phyloP scores from a whole-genome alignment of 2,888 invertebrate genomes.

The Enchytraeus crypticus region DNA sequence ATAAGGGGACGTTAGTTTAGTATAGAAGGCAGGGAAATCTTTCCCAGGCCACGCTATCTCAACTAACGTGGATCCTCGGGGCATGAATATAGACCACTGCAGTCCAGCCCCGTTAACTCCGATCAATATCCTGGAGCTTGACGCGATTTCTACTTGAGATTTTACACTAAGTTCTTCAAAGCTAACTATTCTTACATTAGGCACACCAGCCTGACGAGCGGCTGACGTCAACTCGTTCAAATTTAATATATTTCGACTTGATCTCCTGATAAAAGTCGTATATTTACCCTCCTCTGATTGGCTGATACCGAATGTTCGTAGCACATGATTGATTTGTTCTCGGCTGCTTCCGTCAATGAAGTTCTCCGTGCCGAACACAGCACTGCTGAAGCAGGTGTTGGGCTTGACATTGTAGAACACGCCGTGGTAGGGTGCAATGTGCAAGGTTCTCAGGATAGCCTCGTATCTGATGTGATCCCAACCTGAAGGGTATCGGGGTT shows the following conservation, averaged over 20 bases:
- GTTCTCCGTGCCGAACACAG: constrained; percentile 13
- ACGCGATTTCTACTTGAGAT: constrained; percentile 5
- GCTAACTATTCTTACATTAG: background rate
- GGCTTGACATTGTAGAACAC: constrained; percentile 7
- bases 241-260: constrained; percentile 5
- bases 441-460: background rate
- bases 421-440: constrained; percentile 4
- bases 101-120: constrained; percentile 18
- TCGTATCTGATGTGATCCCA: background rate
- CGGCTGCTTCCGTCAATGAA: too few species aligned
- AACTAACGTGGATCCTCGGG: constrained; percentile 6
- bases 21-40: constrained; percentile 8
- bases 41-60: constrained; percentile 17
- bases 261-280: background rate
- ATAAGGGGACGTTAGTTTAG: background rate
- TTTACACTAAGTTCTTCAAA: too few species aligned
- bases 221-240: background rate
- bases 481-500: too few species aligned
- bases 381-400: constrained; percentile 8
- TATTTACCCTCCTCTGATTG: too few species aligned
- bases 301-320: background rate
- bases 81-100: constrained; percentile 19
- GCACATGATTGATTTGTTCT: constrained; percentile 2
- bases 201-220: background rate
- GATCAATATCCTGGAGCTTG: constrained; percentile 1